Percentiles rank a stretch among this genome's conserved stretches.
These are phyloP conservation scores for Eristalinus sepulchralis DNA, from an alignment of 2,888 invertebrate genomes.

Conservation along the genomic window DNA sequence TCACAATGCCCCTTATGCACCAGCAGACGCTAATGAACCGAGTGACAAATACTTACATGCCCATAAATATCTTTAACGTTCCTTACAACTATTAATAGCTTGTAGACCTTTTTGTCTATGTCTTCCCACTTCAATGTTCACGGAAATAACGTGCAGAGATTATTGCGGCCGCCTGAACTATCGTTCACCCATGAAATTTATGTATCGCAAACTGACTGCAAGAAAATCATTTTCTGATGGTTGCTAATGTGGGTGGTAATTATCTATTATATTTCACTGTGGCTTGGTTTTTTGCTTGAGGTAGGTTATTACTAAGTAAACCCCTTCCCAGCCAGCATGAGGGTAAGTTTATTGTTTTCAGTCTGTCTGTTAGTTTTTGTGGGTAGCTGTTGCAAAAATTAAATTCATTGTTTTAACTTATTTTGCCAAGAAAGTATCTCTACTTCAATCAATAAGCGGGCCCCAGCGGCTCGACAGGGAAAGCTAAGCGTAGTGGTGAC, in stretches of 20 bases:
- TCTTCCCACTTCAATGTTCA: background rate
- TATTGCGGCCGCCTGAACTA: background rate
- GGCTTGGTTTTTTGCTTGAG: background rate
- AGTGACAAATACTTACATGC: background rate
- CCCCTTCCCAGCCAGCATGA: background rate
- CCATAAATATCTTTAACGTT: background rate
- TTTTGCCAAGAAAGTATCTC: background rate
- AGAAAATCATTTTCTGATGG: background rate
- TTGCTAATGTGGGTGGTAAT: slow-evolving; percentile 4
- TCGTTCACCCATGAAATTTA: background rate
- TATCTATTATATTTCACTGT: background rate
- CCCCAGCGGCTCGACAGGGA: slow-evolving; percentile 11
- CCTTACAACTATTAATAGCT: background rate
- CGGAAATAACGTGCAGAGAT: background rate
- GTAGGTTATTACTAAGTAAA: background rate
- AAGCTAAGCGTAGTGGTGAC: slow-evolving; percentile 12
- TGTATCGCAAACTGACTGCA: background rate
- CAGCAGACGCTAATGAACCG: background rate
- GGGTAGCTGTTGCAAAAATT: background rate
- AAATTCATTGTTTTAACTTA: background rate
- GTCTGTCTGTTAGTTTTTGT: background rate
- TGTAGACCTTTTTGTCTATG: background rate
- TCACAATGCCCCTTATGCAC: background rate
- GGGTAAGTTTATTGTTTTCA: background rate
- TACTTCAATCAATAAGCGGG: background rate